phyloP scores from a whole-genome alignment of 2,113 vertebrate genomes.

The Leiothrix lutea region DNA sequence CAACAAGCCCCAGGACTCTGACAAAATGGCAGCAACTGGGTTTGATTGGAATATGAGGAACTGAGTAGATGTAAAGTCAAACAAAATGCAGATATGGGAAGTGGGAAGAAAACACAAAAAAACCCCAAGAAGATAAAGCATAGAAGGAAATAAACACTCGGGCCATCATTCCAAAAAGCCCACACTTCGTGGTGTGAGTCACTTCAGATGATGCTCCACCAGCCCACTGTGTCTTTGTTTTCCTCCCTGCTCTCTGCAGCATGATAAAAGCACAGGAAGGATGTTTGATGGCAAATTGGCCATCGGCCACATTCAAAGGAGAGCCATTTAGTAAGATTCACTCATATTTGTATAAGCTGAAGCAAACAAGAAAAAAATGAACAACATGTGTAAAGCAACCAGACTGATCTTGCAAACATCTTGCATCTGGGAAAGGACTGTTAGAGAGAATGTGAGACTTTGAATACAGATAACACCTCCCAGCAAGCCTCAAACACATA shows the following conservation, averaged over 20 bases:
- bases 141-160: neutral
- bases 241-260: neutral
- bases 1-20: neutral
- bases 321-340: constrained; percentile 50
- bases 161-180: neutral
- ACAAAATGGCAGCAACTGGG: neutral
- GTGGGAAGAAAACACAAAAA: neutral
- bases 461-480: neutral
- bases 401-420: neutral
- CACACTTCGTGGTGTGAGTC: neutral
- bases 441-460: neutral
- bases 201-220: neutral
- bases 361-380: neutral
- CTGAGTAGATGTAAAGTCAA: neutral
- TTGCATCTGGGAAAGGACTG: constrained; percentile 2
- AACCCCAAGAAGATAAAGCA: neutral
- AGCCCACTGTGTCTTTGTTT: neutral
- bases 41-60: neutral
- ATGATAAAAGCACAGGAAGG: constrained; percentile 31
- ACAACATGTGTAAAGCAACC: neutral
- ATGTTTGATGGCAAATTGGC: neutral
- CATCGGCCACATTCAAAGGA: constrained; percentile 7
- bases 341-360: constrained; percentile 38
- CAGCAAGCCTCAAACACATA: neutral
- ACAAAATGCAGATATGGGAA: neutral